Conservation (phyloP, 2,797 vertebrate genomes). For the Heterohyrax brucei region DNA sequence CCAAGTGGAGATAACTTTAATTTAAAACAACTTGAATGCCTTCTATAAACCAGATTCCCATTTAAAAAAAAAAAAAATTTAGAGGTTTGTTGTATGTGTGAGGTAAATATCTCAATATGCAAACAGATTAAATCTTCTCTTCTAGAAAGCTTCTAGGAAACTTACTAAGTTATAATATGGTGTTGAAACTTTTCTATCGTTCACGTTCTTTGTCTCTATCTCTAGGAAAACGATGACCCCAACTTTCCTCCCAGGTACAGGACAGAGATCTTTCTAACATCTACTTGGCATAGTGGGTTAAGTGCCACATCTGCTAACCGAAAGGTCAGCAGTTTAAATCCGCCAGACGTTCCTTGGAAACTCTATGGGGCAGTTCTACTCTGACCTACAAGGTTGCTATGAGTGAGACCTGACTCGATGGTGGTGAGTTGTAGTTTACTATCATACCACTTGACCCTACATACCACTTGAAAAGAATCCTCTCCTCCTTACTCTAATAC, state of each 20-base stretch:
- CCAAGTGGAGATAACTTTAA: neutral
- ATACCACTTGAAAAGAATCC: neutral
- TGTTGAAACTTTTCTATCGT: conserved; percentile 5
- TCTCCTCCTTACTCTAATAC: neutral
- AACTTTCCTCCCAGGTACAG: conserved; percentile 43
- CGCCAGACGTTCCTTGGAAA: too few relatives aligned
- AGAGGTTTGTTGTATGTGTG: neutral
- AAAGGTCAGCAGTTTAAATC: too few relatives aligned
- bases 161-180: conserved; percentile 15
- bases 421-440: too few relatives aligned
- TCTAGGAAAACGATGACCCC: conserved; percentile 31
- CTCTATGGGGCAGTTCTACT: too few relatives aligned
- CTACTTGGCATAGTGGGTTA: neutral
- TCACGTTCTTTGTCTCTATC: conserved; percentile 19
- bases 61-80: conserved; percentile 35
- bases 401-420: too few relatives aligned
- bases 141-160: conserved; percentile 8
- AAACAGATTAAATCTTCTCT: neutral
- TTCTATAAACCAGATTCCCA: conserved; percentile 1
- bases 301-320: too few relatives aligned
- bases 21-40: neutral
- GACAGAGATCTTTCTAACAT: neutral
- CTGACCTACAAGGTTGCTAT: too few relatives aligned
- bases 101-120: neutral
- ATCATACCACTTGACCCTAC: neutral